Evolutionary conservation across 2,797 vertebrate genomes (phyloP).

Genomic region (Amblyraja radiata): DNA sequence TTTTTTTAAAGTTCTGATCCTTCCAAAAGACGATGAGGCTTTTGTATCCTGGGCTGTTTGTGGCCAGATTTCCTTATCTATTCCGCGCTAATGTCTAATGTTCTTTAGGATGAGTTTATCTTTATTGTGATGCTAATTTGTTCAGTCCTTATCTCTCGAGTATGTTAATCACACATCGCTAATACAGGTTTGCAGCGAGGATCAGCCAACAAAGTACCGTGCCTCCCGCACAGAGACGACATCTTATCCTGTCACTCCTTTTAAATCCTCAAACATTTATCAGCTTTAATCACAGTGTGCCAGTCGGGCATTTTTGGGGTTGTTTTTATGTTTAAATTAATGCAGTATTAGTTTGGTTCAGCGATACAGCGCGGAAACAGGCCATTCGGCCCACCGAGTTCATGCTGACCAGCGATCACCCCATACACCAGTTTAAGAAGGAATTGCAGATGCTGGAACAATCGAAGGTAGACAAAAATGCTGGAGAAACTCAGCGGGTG

Average conservation of each 20-base stretch:
- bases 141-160: neutral
- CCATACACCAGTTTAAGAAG: too few relatives aligned
- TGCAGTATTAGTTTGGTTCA: neutral
- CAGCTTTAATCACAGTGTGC: neutral
- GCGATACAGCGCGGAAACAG: too few relatives aligned
- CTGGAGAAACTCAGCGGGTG: too few relatives aligned
- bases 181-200: neutral
- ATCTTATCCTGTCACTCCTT: neutral
- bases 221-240: neutral
- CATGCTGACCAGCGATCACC: too few relatives aligned
- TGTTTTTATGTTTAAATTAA: neutral
- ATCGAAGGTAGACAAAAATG: too few relatives aligned
- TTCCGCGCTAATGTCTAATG: neutral
- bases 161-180: neutral
- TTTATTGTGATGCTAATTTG: constrained; percentile 24
- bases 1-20: neutral
- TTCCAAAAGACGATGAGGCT: neutral
- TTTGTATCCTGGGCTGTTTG: constrained; percentile 5
- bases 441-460: too few relatives aligned
- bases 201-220: neutral
- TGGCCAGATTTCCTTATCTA: neutral
- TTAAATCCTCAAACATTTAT: neutral
- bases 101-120: neutral
- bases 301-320: neutral
- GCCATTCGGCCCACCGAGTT: too few relatives aligned